phyloP scores from a whole-genome alignment of 2,888 invertebrate species.

The Pyrrhia umbra region DNA sequence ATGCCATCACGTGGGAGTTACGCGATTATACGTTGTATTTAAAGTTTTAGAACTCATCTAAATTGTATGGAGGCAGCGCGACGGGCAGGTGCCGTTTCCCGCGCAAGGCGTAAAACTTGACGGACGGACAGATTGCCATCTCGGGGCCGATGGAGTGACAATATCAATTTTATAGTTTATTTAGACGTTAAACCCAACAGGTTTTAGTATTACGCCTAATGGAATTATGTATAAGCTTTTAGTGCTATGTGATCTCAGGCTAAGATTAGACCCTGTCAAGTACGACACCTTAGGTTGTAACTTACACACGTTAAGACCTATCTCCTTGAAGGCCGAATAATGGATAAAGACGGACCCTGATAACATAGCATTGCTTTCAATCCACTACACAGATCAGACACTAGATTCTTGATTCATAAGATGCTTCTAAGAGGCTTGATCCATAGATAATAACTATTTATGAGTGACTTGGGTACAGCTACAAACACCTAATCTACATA shows the following conservation, averaged over 20 bases:
- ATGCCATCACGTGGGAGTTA: slow-evolving; percentile 35
- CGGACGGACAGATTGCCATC: slow-evolving; percentile 55
- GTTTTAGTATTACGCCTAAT: slow-evolving; percentile 51
- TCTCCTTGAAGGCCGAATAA: slow-evolving; percentile 2
- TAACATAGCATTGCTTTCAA: background rate
- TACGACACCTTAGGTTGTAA: too few species aligned
- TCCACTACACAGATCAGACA: background rate
- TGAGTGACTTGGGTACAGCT: background rate
- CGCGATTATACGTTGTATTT: slow-evolving; percentile 47
- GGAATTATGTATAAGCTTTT: slow-evolving; percentile 44
- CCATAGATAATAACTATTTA: background rate
- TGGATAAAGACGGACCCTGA: background rate
- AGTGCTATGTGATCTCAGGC: slow-evolving; percentile 17
- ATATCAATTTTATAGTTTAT: slow-evolving; percentile 59
- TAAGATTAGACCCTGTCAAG: slow-evolving; percentile 20
- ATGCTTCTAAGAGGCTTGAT: background rate
- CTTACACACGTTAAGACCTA: background rate
- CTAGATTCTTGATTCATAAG: slow-evolving; percentile 3
- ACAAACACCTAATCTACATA: slow-evolving; percentile 18
- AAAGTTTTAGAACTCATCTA: slow-evolving; percentile 64
- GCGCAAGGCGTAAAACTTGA: slow-evolving; percentile 59
- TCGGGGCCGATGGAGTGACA: slow-evolving; percentile 46
- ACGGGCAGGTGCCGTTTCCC: slow-evolving; percentile 58
- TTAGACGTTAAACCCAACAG: slow-evolving; percentile 47
- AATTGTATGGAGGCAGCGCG: slow-evolving; percentile 56